A percentile compares a stretch with the other conserved stretches of the same genome.
Conservation (phyloP, 2,888 invertebrate genomes). For the Ichneumoninae sp. region DNA sequence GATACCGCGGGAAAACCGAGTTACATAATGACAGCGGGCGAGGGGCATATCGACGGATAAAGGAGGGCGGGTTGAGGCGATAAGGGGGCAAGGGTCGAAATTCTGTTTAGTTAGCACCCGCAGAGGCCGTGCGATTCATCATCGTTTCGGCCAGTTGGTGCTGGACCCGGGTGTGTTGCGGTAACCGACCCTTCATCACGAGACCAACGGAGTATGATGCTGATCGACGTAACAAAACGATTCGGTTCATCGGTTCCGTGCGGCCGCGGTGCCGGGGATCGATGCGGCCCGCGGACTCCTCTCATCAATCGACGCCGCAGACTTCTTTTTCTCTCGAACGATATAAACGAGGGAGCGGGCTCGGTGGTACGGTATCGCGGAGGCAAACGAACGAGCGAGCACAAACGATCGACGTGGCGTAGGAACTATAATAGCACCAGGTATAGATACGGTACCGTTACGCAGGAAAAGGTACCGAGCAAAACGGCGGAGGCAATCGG, state of each 20-base stretch:
- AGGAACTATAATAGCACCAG: conserved; percentile 11
- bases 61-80: neutral
- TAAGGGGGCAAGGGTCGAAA: conserved; percentile 14
- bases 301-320: conserved; percentile 47
- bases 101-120: conserved; percentile 55
- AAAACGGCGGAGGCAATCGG: conserved; percentile 43
- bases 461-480: neutral
- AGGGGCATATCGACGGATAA: neutral
- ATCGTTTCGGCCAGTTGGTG: conserved; percentile 48
- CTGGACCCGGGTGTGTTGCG: conserved; percentile 29
- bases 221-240: conserved; percentile 64
- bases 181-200: conserved; percentile 60
- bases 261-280: conserved; percentile 41
- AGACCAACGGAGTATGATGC: conserved; percentile 62
- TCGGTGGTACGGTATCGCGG: neutral
- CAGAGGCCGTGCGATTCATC: conserved; percentile 48
- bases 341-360: neutral
- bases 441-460: neutral
- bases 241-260: conserved; percentile 60
- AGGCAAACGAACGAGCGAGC: conserved; percentile 37
- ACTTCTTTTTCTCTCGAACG: conserved; percentile 33
- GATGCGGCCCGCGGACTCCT: conserved; percentile 44
- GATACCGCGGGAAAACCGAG: conserved; percentile 4
- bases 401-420: conserved; percentile 21
- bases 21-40: neutral